Conservation (phyloP, 2,888 invertebrate genomes). For the Dysmachus trigonus region DNA sequence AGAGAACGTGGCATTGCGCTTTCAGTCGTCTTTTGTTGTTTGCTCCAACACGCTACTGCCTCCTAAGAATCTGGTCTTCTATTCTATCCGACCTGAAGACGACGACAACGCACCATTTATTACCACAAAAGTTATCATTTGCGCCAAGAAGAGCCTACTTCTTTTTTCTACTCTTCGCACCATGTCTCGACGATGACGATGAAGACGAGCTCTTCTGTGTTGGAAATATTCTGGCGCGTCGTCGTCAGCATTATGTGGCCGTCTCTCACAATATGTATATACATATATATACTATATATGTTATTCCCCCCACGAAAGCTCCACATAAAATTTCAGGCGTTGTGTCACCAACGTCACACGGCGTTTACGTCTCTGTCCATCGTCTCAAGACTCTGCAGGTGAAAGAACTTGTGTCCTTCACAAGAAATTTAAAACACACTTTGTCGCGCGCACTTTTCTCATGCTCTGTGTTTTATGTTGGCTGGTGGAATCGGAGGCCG, state of each 20-base stretch:
- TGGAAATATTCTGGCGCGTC: neutral
- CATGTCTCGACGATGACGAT: neutral
- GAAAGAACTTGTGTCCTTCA: conserved; percentile 51
- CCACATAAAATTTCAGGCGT: conserved; percentile 17
- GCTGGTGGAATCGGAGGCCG: neutral
- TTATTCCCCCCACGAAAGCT: neutral
- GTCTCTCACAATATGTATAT: neutral
- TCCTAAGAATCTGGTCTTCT: neutral
- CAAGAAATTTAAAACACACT: conserved; percentile 23
- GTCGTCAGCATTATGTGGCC: neutral
- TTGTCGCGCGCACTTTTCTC: conserved; percentile 24
- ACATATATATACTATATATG: neutral
- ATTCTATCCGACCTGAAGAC: neutral
- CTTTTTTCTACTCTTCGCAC: neutral
- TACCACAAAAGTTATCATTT: neutral
- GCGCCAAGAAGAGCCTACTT: neutral
- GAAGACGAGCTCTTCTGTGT: neutral
- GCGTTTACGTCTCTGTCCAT: conserved; percentile 17
- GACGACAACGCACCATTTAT: neutral
- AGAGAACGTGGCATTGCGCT: neutral
- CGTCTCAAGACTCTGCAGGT: conserved; percentile 42
- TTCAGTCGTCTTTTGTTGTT: neutral
- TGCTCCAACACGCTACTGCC: neutral
- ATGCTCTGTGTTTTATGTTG: neutral
- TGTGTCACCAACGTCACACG: conserved; percentile 24